A percentile compares a stretch with the other conserved stretches of the same genome.
Evolutionary conservation across 2,113 vertebrate species (phyloP).

Genomic region (Centropristis striata): DNA sequence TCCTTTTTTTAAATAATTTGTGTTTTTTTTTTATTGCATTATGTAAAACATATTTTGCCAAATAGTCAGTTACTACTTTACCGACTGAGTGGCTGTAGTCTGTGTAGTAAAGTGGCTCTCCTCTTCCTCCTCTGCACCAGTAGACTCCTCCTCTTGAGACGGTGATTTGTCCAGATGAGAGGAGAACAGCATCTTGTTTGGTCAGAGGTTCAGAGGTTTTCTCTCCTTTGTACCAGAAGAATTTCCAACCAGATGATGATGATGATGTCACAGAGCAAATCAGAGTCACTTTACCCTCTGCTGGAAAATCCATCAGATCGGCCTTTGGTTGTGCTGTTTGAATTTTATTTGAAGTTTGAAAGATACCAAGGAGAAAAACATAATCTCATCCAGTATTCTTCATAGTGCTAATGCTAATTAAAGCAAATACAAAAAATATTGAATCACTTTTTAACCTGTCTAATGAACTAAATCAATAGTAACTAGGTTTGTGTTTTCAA

Average conservation of each 20-base stretch:
- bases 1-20: not conserved
- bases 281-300: not conserved
- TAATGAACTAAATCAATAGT: not conserved
- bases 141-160: conserved; percentile 28
- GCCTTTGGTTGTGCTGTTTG: conserved; percentile 2
- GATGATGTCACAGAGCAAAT: conserved; percentile 5
- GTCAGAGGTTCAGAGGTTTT: not conserved
- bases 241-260: conserved; percentile 23
- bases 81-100: conserved; percentile 7
- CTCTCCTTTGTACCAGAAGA: conserved; percentile 14
- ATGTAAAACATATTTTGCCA: not conserved
- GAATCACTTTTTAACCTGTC: not conserved
- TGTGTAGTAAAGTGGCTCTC: conserved; percentile 32
- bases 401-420: not conserved
- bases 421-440: not conserved
- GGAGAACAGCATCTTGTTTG: not conserved
- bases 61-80: not conserved
- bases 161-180: not conserved
- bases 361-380: not conserved
- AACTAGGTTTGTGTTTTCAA: not conserved
- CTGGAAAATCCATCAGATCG: not conserved
- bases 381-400: not conserved
- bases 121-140: conserved; percentile 42
- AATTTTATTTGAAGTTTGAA: not conserved
- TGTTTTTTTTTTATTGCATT: too few relatives aligned